Base-by-base conservation (phyloP, 64 coral and sea anemone species). In the Porites lutea region DNA sequence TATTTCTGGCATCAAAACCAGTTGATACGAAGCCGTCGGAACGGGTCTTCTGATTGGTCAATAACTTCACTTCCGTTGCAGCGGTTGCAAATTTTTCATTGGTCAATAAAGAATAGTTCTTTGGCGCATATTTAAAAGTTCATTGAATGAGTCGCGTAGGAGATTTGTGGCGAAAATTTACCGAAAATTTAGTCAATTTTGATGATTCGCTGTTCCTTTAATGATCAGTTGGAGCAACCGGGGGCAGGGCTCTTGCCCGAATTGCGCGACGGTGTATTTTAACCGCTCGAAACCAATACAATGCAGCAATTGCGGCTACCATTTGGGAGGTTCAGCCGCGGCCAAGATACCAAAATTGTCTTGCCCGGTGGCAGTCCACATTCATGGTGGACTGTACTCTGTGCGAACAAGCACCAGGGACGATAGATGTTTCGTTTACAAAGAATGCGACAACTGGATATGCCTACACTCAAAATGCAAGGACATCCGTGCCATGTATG, bases 391-490 rank as follows among this genome's bases (percentile, higher is more conserved):
- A 57, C 18, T 82, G 15, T 82, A 16, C 18, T 4, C 79, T 52
- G 79, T 82, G 16, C 22, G 4, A 50, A 50, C 79, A 15, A 82
- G 79, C 57, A 16, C 50, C 3, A 82, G 48, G 19, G 79, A 82
- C 48, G 79, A 82, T 19, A 21, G 79, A 18, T 59, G 79, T 44
- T 82, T 82, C n/a, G 79, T 82, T 19, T 48, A 18, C 6, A 82
- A 82, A 59, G 79, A 82, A 18, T 13, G 37, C 13, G 20, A 19
- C 10, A 9, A 22, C 3, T n/a, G 16, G 8, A 22, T 82, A 3
- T 82, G 52, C 48, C 18, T 82, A 7, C 13, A 52, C 13, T 19
- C 14, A 5, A 18, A 52, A 3, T 82, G 79, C 79, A 82, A 62
- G 37, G 20, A 16, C 4, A 16, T 54, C 1, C 13, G 79, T 15